Base-by-base conservation (phyloP, 92 coral and sea anemone species). In the Porites evermanni region DNA sequence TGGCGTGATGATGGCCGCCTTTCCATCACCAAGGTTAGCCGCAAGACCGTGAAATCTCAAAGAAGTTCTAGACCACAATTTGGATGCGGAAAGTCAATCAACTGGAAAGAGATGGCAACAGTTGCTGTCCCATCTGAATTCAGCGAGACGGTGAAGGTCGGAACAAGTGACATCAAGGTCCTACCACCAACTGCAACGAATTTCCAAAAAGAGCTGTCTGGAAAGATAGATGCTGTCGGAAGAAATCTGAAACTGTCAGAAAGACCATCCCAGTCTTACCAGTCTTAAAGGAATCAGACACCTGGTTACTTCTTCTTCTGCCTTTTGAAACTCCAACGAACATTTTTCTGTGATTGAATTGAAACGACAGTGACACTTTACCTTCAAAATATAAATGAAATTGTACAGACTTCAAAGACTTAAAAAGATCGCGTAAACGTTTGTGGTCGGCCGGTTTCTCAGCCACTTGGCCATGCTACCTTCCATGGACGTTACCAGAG, bases 61-160 rank as follows among this genome's bases (percentile, higher is more conserved):
- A 61, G 67, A 12, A 1, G 20, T 19, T 23, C 60, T 75, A 20
- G 32, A 17, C 13, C 60, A 38, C 7, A n/a, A 16, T 8, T 1
- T 72, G 88, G 88, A 73, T 84, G 88, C 8, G 88, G 88, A 60
- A 84, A 19, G 53, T 44, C 88, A 29, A 84, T 84, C 53, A 84
- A 51, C 66, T 84, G 88, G 88, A 72, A 67, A 73, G 6, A 47
- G 52, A 84, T 84, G 88, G 59, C 88, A 19, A 60, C 65, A n/a
- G 88, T 78, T 8, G 11, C 70, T 2, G 75, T 84, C 64, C 88
- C 88, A 0, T 29, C 84, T 32, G 80, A 59, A 75, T 84, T 84
- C 65, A 75, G 81, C 18, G 75, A 84, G 63, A 60, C 88, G 66
- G 79, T 68, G 4, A 75, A 84, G 66, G 65, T 84, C 14, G 80